A percentile compares a stretch with the other conserved stretches of the same genome.
Conservation (phyloP, 2,797 vertebrate species). For the Babyrousa celebensis region DNA sequence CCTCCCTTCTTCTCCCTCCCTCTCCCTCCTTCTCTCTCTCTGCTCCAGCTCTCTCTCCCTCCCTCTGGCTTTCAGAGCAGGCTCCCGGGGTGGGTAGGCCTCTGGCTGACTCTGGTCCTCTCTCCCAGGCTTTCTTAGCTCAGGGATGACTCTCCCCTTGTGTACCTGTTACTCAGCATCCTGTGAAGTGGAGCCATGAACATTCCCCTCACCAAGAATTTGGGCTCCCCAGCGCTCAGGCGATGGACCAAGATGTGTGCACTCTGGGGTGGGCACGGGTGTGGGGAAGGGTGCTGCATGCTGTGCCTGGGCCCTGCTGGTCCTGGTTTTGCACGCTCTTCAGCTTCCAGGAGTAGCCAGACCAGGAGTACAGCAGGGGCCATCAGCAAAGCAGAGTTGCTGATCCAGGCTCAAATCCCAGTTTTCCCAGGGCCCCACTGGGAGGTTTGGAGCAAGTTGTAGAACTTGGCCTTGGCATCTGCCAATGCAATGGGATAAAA, state of each 20-base stretch:
- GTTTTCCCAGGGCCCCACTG: neutral
- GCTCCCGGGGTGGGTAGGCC: neutral
- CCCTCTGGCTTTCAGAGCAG: neutral
- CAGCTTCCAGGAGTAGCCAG: neutral
- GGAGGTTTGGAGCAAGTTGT: neutral
- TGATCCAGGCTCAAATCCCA: neutral
- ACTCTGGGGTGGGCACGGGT: accelerated
- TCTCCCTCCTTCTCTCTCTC: neutral
- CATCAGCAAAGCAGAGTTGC: neutral
- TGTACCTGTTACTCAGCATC: neutral
- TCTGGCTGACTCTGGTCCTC: neutral
- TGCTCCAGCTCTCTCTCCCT: neutral
- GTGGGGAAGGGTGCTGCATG: neutral
- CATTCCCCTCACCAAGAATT: neutral
- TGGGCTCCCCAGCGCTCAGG: neutral
- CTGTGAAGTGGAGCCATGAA: neutral
- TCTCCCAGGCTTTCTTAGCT: neutral
- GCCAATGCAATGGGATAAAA: neutral
- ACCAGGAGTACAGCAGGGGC: neutral
- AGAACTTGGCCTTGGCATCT: neutral
- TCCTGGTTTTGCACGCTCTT: neutral
- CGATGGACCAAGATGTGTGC: accelerated
- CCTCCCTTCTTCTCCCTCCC: neutral
- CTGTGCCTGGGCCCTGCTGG: neutral
- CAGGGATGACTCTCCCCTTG: neutral